Conservation (phyloP, 2,888 invertebrate genomes). For the Pyrochroa serraticornis region DNA sequence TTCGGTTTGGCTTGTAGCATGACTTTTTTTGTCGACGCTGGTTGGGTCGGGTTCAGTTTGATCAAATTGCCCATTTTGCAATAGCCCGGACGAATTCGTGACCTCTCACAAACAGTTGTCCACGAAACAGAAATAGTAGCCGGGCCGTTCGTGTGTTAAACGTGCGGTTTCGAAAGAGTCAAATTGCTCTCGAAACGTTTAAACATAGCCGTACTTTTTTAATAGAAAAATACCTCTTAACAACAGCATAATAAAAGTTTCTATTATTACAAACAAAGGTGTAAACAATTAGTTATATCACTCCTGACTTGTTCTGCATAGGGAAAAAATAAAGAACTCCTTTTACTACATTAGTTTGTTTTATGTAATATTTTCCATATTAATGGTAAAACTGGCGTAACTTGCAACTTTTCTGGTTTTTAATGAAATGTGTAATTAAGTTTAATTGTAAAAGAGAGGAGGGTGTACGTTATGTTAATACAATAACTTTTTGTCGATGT, state of each 20-base stretch:
- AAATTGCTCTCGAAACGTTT: constrained; percentile 8
- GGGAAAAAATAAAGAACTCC: constrained; percentile 1
- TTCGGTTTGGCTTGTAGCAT: too few relatives aligned
- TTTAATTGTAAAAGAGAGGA: neutral
- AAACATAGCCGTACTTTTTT: neutral
- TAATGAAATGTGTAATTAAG: neutral
- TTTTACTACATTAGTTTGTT: neutral
- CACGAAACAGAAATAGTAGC: constrained; percentile 22
- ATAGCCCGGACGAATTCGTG: constrained; percentile 23
- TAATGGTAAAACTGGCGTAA: neutral
- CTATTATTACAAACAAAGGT: neutral
- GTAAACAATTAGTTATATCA: neutral
- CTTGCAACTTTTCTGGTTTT: constrained; percentile 7
- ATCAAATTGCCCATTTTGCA: constrained; percentile 22
- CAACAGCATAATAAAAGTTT: too few relatives aligned
- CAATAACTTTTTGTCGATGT: neutral
- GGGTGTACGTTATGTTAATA: constrained; percentile 11
- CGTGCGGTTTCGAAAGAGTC: constrained; percentile 20
- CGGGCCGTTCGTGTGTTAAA: constrained; percentile 11
- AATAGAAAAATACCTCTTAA: too few relatives aligned
- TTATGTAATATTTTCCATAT: constrained; percentile 14
- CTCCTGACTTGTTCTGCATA: neutral
- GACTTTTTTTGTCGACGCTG: too few relatives aligned
- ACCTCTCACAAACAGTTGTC: constrained; percentile 26
- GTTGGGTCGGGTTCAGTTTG: neutral